phyloP scores from a whole-genome alignment of 2,888 invertebrate species.

The Pachliopta kotzebuea region DNA sequence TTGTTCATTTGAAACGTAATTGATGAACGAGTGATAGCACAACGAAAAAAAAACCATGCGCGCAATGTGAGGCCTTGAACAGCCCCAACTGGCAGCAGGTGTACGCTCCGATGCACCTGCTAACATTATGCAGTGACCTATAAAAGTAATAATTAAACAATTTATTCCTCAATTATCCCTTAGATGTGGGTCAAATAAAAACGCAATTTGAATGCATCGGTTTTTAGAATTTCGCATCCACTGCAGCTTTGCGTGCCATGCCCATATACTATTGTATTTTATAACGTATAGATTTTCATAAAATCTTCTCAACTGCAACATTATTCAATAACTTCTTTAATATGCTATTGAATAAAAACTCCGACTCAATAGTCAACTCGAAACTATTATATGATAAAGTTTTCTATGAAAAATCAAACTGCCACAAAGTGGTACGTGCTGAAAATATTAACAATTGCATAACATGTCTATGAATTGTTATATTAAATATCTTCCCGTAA shows the following conservation, averaged over 20 bases:
- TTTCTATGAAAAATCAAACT: neutral
- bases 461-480: slow-evolving; percentile 16
- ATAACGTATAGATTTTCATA: slow-evolving; percentile 1
- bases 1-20: slow-evolving; percentile 31
- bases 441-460: slow-evolving; percentile 18
- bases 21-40: slow-evolving; percentile 33
- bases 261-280: neutral
- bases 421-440: slow-evolving; percentile 17
- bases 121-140: slow-evolving; percentile 72
- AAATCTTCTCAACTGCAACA: neutral
- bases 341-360: neutral
- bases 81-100: slow-evolving; percentile 62
- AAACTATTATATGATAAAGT: too few species aligned
- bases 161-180: slow-evolving; percentile 69
- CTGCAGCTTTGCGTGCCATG: slow-evolving; percentile 12
- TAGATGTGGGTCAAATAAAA: slow-evolving; percentile 77
- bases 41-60: slow-evolving; percentile 44
- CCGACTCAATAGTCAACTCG: too few species aligned
- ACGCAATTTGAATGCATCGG: slow-evolving; percentile 32
- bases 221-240: slow-evolving; percentile 11
- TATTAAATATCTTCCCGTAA: slow-evolving; percentile 22
- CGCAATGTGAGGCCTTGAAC: slow-evolving; percentile 60
- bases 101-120: slow-evolving; percentile 68
- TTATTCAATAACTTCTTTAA: too few species aligned
- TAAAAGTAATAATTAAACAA: slow-evolving; percentile 77